phyloP scores from a whole-genome alignment of 2,113 vertebrate species.

The Cynopterus brachyotis region DNA sequence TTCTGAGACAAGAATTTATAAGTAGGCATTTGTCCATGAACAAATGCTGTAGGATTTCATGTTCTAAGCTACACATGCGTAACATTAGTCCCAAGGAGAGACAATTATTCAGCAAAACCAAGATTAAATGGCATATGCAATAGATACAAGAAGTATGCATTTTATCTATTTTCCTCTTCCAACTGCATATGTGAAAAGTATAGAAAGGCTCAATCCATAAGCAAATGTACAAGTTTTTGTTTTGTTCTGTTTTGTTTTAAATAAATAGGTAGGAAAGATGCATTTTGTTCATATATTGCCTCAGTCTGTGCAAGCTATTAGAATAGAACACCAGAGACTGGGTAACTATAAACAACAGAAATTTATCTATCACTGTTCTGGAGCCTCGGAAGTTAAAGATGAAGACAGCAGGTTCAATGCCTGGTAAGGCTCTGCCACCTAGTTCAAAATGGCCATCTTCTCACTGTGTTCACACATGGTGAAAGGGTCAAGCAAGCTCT shows the following conservation, averaged over 20 bases:
- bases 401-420: neutral
- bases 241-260: neutral
- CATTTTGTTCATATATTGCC: neutral
- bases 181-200: neutral
- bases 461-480: neutral
- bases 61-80: neutral
- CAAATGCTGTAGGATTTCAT: slow-evolving; percentile 1
- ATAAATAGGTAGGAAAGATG: neutral
- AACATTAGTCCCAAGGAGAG: neutral
- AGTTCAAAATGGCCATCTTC: neutral
- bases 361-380: neutral
- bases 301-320: neutral
- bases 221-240: neutral
- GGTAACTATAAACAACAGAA: neutral
- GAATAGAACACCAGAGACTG: neutral
- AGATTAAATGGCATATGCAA: neutral
- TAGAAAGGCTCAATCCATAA: neutral
- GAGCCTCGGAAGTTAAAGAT: neutral
- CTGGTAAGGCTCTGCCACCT: neutral
- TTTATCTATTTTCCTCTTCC: neutral
- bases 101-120: neutral
- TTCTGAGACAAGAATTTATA: slow-evolving; percentile 83
- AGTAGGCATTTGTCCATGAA: slow-evolving; percentile 70
- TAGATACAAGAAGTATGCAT: neutral
- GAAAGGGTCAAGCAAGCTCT: neutral